Evolutionary conservation across 2,888 invertebrate species (phyloP).

Genomic region (Nephrotoma appendiculata): DNA sequence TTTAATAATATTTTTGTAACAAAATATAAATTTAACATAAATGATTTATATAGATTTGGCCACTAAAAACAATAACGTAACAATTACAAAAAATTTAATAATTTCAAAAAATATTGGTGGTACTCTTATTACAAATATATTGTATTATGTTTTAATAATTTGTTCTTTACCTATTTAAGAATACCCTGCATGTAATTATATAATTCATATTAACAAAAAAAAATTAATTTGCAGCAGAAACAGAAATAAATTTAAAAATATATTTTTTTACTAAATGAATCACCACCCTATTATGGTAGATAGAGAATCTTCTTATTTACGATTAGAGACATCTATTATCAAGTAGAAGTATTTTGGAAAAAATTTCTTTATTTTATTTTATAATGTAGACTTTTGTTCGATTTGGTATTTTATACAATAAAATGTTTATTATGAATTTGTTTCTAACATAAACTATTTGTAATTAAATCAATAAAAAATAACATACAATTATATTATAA

Average conservation of each 20-base stretch:
- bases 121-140: not conserved
- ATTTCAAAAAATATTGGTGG: not conserved
- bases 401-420: not conserved
- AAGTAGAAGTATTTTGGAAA: not conserved
- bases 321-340: not conserved
- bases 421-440: not conserved
- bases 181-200: not conserved
- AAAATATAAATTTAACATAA: not conserved
- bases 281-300: not conserved
- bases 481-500: not conserved
- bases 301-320: not conserved
- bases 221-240: not conserved
- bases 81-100: not conserved
- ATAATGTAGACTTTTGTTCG: not conserved
- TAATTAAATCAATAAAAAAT: not conserved
- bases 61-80: not conserved
- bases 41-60: not conserved
- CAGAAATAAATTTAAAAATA: not conserved
- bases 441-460: not conserved
- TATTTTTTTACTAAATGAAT: not conserved
- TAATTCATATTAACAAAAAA: not conserved
- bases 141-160: not conserved
- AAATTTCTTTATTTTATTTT: not conserved
- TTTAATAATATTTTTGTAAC: not conserved
- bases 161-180: not conserved